Conservation (phyloP, 2,888 invertebrate genomes). For the Acrocyrtus sp. region DNA sequence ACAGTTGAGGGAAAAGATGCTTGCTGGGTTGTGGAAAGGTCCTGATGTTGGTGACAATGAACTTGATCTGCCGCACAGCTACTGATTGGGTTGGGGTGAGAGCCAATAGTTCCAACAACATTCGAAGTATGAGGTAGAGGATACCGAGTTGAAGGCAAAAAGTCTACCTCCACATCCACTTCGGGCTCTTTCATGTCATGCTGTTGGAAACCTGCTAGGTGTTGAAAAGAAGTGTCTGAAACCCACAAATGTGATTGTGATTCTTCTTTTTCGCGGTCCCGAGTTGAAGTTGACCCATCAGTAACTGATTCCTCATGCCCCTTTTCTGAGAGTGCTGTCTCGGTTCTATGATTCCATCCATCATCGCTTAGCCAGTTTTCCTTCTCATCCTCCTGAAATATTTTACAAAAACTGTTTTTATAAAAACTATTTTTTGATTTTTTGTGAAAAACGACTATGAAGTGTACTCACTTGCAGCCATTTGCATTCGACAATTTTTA, state of each 20-base stretch:
- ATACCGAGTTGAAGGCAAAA: constrained; percentile 39
- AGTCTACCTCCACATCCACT: constrained; percentile 33
- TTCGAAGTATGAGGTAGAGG: constrained; percentile 36
- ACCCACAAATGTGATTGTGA: constrained; percentile 30
- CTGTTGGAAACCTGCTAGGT: constrained; percentile 18
- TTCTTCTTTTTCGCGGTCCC: constrained; percentile 14
- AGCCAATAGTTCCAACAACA: constrained; percentile 49
- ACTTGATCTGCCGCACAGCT: constrained; percentile 40
- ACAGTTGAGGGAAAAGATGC: constrained; percentile 42
- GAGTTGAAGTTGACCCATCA: constrained; percentile 15
- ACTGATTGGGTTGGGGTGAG: constrained; percentile 49
- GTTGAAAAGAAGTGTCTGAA: neutral
- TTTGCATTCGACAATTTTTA: no score
- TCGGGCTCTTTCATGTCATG: constrained; percentile 21
- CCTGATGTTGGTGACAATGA: constrained; percentile 47
- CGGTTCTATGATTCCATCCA: constrained; percentile 18
- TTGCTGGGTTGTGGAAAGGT: constrained; percentile 41
- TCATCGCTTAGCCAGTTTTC: constrained; percentile 56
- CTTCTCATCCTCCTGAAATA: constrained; percentile 54
- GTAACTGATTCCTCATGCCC: neutral
- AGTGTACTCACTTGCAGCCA: no score
- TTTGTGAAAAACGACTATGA: no score
- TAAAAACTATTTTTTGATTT: no score
- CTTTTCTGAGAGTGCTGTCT: neutral
- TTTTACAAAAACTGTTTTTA: constrained; percentile 7